phyloP scores from a whole-genome alignment of 2,113 vertebrate genomes.

The Puffinus mauretanicus region DNA sequence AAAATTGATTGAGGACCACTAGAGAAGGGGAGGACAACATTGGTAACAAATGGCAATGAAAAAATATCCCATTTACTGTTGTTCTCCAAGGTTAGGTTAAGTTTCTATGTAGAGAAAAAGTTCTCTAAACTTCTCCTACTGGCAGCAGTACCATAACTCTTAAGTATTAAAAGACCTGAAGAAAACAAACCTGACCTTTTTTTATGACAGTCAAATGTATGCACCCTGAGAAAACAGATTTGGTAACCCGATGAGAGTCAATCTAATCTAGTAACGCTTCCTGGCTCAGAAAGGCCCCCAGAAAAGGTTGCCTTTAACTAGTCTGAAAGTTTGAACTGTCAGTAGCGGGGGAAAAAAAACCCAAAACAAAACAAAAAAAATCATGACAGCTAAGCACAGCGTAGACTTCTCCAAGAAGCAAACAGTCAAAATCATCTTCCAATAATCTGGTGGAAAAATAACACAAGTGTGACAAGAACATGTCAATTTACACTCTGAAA shows the following conservation, averaged over 20 bases:
- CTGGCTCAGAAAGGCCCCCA: background rate
- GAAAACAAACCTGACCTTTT: background rate
- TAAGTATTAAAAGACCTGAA: background rate
- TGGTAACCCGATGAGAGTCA: background rate
- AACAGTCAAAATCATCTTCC: background rate
- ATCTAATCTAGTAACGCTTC: background rate
- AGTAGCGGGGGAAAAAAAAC: background rate
- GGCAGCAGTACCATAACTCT: background rate
- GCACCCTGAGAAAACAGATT: background rate
- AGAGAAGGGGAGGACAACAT: background rate
- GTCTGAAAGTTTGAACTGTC: background rate
- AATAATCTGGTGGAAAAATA: background rate
- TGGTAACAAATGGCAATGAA: background rate
- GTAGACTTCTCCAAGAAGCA: background rate
- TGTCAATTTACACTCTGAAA: background rate
- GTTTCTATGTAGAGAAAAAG: background rate
- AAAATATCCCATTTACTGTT: conserved; percentile 13
- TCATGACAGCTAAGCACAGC: background rate
- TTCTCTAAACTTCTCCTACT: background rate
- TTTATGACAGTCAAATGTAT: background rate
- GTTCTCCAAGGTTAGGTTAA: background rate
- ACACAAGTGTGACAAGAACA: background rate
- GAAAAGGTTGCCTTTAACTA: background rate
- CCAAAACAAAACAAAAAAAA: background rate
- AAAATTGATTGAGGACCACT: background rate